Evolutionary conservation across 2,113 vertebrate genomes (phyloP), one percentile per base, ranked within the genome.

Genomic region (Callopanchax toddi): DNA sequence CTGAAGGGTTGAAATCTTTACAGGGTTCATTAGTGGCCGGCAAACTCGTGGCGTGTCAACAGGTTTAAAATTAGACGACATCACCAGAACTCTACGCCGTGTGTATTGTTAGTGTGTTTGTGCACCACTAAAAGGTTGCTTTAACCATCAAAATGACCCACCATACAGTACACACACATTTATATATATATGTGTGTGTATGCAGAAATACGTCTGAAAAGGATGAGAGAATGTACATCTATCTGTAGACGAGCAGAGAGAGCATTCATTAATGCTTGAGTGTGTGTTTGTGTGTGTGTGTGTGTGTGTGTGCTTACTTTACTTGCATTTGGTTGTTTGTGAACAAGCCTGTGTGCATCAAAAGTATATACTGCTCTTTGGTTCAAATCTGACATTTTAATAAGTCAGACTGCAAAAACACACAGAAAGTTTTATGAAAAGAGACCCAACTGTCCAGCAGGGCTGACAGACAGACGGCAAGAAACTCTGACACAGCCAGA

Each of bases 331-430:
- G 45, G 66, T 64, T 61, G 51, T 50, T 55, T 62, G 53, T 60
- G 51, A 48, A 67, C 71, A 59, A 75, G 66, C 64, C 60, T 77
- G 62, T 74, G 51, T 39, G 64, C 42, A 58, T 76, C 65, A 62
- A 60, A 16, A 73, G 34, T 62, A 55, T n/a, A 51, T 10, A 72
- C 48, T 37, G 59, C 69, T 64, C 59, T 73, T 46, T 66, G 67
- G 55, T 60, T 87, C 76, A 71, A 46, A 48, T 83, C 62, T 92
- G 88, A 91, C 88, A 91, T 91, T 91, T 91, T 60, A 81, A 89
- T 89, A 87, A 87, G 62, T 32, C 29, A 32, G 29, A 67, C 54
- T 55, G 54, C 60, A 59, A 22, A 59, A 84, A 73, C 74, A 88
- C 76, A 82, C 62, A 83, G 76, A 73, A 74, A 80, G 74, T 88